phyloP scores from a whole-genome alignment of 2,797 vertebrate genomes.

The Nannoperca australis region DNA sequence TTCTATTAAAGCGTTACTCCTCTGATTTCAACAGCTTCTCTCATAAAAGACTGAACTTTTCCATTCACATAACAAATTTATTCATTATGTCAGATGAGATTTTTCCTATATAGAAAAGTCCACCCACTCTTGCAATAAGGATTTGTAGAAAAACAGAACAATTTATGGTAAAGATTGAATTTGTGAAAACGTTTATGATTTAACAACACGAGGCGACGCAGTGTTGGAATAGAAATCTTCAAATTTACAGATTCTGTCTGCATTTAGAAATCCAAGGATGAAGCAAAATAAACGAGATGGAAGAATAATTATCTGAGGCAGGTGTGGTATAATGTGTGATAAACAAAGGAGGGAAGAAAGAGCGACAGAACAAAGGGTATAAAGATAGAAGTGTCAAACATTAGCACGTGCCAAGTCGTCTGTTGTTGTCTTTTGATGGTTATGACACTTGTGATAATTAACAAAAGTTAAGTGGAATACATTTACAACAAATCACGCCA shows the following conservation, averaged over 20 bases:
- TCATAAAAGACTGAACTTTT: background rate
- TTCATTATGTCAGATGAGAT: background rate
- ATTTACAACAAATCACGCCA: slow-evolving; percentile 57
- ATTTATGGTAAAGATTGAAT: background rate
- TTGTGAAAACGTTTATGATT: no score
- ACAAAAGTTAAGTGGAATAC: slow-evolving; percentile 69
- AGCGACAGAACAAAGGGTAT: slow-evolving; percentile 72
- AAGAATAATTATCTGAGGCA: slow-evolving; percentile 66
- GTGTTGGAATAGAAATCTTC: slow-evolving; percentile 14
- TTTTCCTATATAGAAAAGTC: background rate
- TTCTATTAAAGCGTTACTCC: background rate
- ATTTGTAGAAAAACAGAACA: slow-evolving; percentile 8
- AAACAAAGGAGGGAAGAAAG: slow-evolving; percentile 70
- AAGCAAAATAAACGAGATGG: slow-evolving; percentile 44
- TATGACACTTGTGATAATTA: slow-evolving; percentile 83
- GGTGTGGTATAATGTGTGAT: slow-evolving; percentile 80
- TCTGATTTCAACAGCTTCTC: background rate
- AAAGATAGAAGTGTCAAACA: slow-evolving; percentile 78
- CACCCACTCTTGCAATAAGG: background rate
- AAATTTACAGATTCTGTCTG: slow-evolving; percentile 41
- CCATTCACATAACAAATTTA: background rate
- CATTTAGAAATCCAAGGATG: slow-evolving; percentile 64
- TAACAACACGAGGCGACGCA: background rate
- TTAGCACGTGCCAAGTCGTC: slow-evolving; percentile 61
- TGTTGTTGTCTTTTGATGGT: slow-evolving; percentile 80